Conservation (phyloP, 2,888 invertebrate genomes). For the Epinotia nisella region DNA sequence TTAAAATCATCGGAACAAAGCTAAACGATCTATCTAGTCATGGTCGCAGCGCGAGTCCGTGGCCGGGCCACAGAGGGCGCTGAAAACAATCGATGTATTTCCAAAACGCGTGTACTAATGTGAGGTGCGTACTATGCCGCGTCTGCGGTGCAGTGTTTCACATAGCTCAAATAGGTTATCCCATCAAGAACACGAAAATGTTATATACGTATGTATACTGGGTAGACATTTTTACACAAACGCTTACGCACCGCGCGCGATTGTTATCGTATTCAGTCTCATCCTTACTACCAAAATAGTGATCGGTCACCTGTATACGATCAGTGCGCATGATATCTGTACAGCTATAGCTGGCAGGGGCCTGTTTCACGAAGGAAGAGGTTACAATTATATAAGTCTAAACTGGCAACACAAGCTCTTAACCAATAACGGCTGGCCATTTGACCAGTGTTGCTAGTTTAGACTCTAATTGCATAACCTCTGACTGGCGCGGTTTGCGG, state of each 20-base stretch:
- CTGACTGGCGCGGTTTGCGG: too few species aligned
- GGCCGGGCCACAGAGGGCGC: conserved; percentile 1
- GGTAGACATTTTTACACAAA: neutral
- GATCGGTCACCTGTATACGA: neutral
- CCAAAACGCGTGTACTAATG: conserved; percentile 31
- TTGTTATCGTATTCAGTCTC: neutral
- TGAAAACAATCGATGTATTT: conserved; percentile 19
- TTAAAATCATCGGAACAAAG: neutral
- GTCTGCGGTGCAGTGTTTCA: conserved; percentile 40
- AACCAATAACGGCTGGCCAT: too few species aligned
- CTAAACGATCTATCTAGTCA: conserved; percentile 16
- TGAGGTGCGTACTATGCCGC: conserved; percentile 45
- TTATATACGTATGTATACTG: neutral
- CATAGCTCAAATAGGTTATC: conserved; percentile 21
- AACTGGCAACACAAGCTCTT: too few species aligned
- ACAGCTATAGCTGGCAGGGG: too few species aligned
- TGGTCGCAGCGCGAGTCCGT: conserved; percentile 8
- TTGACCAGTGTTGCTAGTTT: too few species aligned
- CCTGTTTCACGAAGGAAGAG: too few species aligned
- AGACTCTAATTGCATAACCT: too few species aligned
- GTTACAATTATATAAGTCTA: too few species aligned
- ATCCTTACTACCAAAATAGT: neutral
- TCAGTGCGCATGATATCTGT: neutral
- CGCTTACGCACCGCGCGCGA: neutral
- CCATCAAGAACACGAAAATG: conserved; percentile 2